These are phyloP conservation scores for Typhlichthys eigenmanni DNA, from an alignment of 2,797 vertebrate species.

Conservation along the genomic window DNA sequence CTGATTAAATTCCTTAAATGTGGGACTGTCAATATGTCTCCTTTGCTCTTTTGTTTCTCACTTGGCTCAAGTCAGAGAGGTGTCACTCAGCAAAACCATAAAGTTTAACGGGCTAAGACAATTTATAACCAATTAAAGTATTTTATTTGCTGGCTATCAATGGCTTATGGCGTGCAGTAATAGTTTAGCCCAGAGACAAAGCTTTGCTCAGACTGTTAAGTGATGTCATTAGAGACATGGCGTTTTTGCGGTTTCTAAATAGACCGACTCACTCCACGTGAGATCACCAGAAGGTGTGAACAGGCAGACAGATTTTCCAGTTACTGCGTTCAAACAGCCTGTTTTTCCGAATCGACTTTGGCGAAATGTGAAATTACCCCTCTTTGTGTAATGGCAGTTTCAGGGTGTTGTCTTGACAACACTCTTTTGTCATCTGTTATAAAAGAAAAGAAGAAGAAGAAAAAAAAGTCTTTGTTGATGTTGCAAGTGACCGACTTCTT, in stretches of 20 bases:
- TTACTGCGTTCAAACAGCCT: conserved; percentile 31
- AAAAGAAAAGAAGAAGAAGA: too few species aligned
- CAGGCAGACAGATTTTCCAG: conserved; percentile 17
- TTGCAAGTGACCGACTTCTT: background rate
- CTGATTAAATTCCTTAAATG: conserved; percentile 14
- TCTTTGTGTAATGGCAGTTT: conserved; percentile 3
- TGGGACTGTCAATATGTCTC: conserved; percentile 29
- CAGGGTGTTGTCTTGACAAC: conserved; percentile 17
- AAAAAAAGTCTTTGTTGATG: conserved; percentile 29
- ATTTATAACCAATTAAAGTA: conserved; percentile 66
- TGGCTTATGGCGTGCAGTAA: conserved; percentile 52
- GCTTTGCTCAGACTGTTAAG: conserved; percentile 48
- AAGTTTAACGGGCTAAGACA: conserved; percentile 60
- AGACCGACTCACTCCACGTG: conserved; percentile 40
- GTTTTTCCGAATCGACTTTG: conserved; percentile 27
- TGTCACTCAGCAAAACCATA: conserved; percentile 59
- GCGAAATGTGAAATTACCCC: conserved; percentile 10
- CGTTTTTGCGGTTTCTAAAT: conserved; percentile 59
- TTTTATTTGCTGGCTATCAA: conserved; percentile 62
- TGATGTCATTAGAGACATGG: conserved; percentile 55
- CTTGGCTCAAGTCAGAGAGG: conserved; percentile 28
- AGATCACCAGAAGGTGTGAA: conserved; percentile 54
- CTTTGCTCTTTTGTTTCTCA: conserved; percentile 29
- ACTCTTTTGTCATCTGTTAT: conserved; percentile 11
- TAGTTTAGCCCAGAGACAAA: conserved; percentile 59